Evolutionary conservation across 2,888 invertebrate genomes (phyloP), one percentile per base, ranked within the genome.

Genomic region (Megastigmus dorsalis): DNA sequence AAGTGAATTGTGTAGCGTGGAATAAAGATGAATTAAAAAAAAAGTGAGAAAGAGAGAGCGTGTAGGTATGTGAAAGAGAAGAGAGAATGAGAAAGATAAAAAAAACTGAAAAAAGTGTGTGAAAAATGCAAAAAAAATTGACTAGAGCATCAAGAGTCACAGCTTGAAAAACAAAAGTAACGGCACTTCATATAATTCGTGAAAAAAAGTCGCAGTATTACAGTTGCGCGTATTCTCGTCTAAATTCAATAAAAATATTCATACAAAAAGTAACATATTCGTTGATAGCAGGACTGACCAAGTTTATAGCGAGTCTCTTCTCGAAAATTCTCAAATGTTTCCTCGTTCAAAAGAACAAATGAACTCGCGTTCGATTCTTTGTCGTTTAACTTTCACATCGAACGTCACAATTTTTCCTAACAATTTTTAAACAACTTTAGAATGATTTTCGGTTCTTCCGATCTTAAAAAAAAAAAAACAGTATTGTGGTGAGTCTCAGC

Each of bases 271-370:
- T 30, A 30, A 54, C n/a, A n/a, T n/a, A 30, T n/a, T 26, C 5
- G 13, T 60, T 6, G 13, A 36, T 52, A 66, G 41, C 83, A 85
- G 84, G 84, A 84, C 84, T 84, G 83, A 84, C 80, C 84, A 85
- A 84, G 83, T 78, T 83, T 82, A 84, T 77, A 79, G 76, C 54
- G 71, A 28, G 38, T 66, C 33, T 50, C 41, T 20, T n/a, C n/a
- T 28, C 30, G 28, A n/a, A 4, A n/a, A n/a, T 50, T 50, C 23
- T 26, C 6, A 26, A 50, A 26, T 15, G 15, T 23, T 63, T 18
- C 10, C 20, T n/a, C n/a, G n/a, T n/a, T n/a, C n/a, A n/a, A n/a
- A n/a, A n/a, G n/a, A n/a, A n/a, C n/a, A n/a, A n/a, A n/a, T n/a
- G n/a, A n/a, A n/a, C n/a, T n/a, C n/a, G n/a, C n/a, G n/a, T n/a